Evolutionary conservation across 2,888 invertebrate genomes (phyloP).

Genomic region (Campoplex nolae): DNA sequence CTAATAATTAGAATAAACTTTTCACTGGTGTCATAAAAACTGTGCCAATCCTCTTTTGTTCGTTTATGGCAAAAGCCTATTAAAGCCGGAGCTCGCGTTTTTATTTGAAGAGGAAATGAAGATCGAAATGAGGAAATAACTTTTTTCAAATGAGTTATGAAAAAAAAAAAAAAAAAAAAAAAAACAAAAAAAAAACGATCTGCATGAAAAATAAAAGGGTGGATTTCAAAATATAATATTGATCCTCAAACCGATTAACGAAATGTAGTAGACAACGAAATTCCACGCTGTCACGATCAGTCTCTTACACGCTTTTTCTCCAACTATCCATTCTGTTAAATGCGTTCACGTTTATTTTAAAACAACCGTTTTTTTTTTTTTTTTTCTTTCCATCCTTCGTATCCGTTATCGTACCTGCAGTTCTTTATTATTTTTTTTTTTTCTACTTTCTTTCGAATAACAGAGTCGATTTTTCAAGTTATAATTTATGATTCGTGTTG

Average conservation of each 20-base stretch:
- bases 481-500: constrained; percentile 6
- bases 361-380: too few species aligned
- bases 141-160: background rate
- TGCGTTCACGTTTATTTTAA: background rate
- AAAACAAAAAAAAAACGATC: background rate
- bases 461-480: constrained; percentile 20
- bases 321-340: background rate
- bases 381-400: background rate
- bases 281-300: background rate
- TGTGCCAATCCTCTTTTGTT: background rate
- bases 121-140: background rate
- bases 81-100: background rate
- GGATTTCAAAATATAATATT: background rate
- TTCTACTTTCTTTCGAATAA: background rate
- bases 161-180: background rate
- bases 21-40: constrained; percentile 7
- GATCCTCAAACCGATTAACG: background rate
- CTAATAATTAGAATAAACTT: constrained; percentile 8
- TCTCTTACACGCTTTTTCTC: background rate
- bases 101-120: background rate
- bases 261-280: background rate
- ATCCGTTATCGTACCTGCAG: constrained; percentile 3
- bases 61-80: constrained; percentile 4
- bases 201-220: background rate
- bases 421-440: too few species aligned